Evolutionary conservation across 2,888 invertebrate species (phyloP).

Genomic region (Bedellia somnulentella): DNA sequence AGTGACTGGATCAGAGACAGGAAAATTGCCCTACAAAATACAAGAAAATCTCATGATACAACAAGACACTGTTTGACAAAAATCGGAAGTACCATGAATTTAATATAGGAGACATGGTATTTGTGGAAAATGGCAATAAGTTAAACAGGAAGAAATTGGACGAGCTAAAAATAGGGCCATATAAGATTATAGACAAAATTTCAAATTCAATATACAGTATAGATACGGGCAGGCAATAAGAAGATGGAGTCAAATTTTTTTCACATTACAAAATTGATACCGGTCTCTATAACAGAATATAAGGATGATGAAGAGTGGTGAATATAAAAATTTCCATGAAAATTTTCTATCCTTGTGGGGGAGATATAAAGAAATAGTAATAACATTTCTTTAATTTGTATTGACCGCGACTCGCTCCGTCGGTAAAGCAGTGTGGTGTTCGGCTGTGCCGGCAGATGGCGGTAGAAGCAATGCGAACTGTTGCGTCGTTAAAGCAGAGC

Average conservation of each 20-base stretch:
- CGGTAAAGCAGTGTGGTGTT: too few relatives aligned
- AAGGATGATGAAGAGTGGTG: neutral
- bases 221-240: slow-evolving; percentile 3
- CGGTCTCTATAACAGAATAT: neutral
- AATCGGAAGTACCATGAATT: neutral
- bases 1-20: slow-evolving; percentile 11
- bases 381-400: too few relatives aligned
- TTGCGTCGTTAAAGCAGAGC: too few relatives aligned
- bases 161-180: too few relatives aligned
- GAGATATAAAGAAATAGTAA: slow-evolving; percentile 3
- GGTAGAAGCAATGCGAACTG: too few relatives aligned
- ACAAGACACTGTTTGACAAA: neutral
- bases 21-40: slow-evolving; percentile 14
- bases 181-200: too few relatives aligned
- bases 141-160: too few relatives aligned
- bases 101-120: slow-evolving; percentile 4
- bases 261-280: too few relatives aligned
- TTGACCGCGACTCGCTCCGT: too few relatives aligned
- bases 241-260: too few relatives aligned
- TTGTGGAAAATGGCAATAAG: slow-evolving; percentile 15
- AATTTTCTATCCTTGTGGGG: slow-evolving; percentile 1
- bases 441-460: too few relatives aligned
- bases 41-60: slow-evolving; percentile 13
- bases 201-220: slow-evolving; percentile 8
- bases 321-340: neutral